Evolutionary conservation across 2,113 vertebrate genomes (phyloP).

Genomic region (Petroica traversi): DNA sequence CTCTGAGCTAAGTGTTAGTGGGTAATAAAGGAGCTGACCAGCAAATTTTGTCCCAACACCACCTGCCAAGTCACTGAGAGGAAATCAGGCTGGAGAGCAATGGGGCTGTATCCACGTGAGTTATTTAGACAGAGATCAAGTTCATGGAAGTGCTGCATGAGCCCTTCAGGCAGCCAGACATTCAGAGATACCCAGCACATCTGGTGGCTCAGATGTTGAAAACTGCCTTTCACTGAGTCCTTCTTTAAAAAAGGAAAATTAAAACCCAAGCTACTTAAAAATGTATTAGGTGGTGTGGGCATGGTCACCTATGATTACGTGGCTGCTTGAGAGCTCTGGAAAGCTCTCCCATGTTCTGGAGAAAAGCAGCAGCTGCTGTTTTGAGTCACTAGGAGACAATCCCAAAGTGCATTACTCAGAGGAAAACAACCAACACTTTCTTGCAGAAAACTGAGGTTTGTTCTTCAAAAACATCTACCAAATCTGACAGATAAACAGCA

Average conservation of each 20-base stretch:
- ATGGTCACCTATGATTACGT: neutral
- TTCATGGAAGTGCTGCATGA: neutral
- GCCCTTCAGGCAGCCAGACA: neutral
- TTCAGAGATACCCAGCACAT: neutral
- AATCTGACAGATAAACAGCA: neutral
- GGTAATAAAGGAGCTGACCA: neutral
- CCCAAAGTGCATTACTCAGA: neutral
- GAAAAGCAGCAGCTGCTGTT: neutral
- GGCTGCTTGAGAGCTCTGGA: neutral
- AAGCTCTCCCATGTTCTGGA: neutral
- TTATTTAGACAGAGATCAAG: neutral
- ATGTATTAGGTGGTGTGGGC: neutral
- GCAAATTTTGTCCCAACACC: neutral
- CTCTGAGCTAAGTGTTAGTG: neutral
- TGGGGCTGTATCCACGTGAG: neutral
- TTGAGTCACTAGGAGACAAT: neutral
- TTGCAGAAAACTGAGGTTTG: neutral
- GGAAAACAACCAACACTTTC: neutral
- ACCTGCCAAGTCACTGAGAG: neutral
- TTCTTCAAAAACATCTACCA: neutral
- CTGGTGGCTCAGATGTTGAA: neutral
- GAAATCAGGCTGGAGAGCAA: neutral
- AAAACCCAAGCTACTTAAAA: neutral
- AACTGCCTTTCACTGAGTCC: neutral
- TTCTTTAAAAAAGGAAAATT: neutral